Evolutionary conservation across 2,113 vertebrate genomes (phyloP).

Genomic region (Danio rerio): GRCz12tu NC_133177.1:3242001-3242500

Average conservation of each 20-base stretch:
- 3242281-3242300: constrained; percentile 11
- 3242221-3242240: constrained; percentile 32
- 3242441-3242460: no score
- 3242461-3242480: no score
- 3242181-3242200: constrained; percentile 41
- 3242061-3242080: constrained; percentile 23
- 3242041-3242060: constrained; percentile 1
- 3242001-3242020: constrained; percentile 7
- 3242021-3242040: constrained; percentile 6
- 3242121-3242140: constrained; percentile 14
- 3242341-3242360: not conserved
- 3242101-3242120: constrained; percentile 37
- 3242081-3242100: constrained; percentile 41
- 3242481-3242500: no score
- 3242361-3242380: not conserved
- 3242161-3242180: constrained; percentile 36
- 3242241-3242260: constrained; percentile 43
- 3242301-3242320: constrained; percentile 16
- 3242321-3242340: not conserved
- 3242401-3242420: no score
- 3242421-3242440: no score
- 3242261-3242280: constrained; percentile 6
- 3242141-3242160: constrained; percentile 43
- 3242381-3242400: not conserved
- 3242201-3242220: constrained; percentile 35